Conservation (phyloP, 2,888 invertebrate genomes). For the Limnephilus rhombicus region DNA sequence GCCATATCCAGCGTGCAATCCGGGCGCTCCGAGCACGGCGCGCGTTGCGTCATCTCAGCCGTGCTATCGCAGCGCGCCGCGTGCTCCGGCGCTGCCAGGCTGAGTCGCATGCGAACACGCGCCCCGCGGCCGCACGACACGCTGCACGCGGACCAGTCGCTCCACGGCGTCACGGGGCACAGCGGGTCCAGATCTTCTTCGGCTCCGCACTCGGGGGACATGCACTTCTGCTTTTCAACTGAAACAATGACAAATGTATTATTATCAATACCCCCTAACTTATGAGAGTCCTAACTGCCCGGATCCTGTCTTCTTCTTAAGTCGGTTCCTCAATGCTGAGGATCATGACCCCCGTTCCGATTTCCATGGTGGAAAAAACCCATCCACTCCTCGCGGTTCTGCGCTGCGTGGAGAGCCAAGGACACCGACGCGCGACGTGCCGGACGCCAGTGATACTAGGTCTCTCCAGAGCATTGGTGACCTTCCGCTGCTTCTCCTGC, state of each 20-base stretch:
- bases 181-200: slow-evolving; percentile 78
- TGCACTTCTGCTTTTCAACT: slow-evolving; percentile 90
- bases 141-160: slow-evolving; percentile 95
- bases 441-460: too few species aligned
- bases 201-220: slow-evolving; percentile 83
- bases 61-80: slow-evolving; percentile 82
- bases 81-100: slow-evolving; percentile 81
- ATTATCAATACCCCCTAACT: too few species aligned
- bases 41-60: slow-evolving; percentile 87
- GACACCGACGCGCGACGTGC: too few species aligned
- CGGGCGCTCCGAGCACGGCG: slow-evolving; percentile 81
- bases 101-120: slow-evolving; percentile 83
- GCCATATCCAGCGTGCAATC: slow-evolving; percentile 86
- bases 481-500: too few species aligned
- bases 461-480: too few species aligned
- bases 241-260: background rate
- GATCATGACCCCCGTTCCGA: too few species aligned
- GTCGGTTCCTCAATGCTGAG: too few species aligned
- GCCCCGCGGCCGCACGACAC: slow-evolving; percentile 92
- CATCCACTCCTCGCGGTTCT: too few species aligned
- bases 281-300: too few species aligned
- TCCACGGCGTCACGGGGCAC: slow-evolving; percentile 92
- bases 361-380: too few species aligned
- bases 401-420: too few species aligned
- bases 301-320: too few species aligned